Conservation (phyloP, 2,888 invertebrate genomes). For the Amitus sp. region DNA sequence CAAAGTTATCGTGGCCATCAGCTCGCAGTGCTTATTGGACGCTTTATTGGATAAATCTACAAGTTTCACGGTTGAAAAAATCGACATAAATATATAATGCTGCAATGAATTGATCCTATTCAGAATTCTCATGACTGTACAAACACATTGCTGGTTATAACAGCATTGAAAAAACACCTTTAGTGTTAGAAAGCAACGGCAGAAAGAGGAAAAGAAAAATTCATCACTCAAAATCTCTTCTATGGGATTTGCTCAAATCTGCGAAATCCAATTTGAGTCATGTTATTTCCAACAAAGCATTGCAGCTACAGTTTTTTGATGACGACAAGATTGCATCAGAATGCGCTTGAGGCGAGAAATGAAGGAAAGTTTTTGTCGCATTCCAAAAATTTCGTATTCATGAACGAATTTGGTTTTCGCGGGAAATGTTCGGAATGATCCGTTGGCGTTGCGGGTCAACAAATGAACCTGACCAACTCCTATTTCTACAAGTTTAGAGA, state of each 20-base stretch:
- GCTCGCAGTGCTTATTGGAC: too few relatives aligned
- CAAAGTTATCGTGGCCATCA: neutral
- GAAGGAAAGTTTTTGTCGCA: too few relatives aligned
- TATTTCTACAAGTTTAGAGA: neutral
- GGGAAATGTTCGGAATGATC: neutral
- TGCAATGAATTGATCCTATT: too few relatives aligned
- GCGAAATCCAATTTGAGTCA: neutral
- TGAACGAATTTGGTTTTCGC: neutral
- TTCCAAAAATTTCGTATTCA: too few relatives aligned
- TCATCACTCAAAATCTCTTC: too few relatives aligned
- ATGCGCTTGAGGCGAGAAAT: neutral
- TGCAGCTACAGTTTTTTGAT: neutral
- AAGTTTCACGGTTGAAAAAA: neutral
- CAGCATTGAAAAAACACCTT: too few relatives aligned
- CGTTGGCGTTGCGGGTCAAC: neutral
- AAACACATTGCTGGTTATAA: too few relatives aligned
- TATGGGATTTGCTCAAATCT: too few relatives aligned
- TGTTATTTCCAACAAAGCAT: neutral
- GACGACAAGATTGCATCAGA: neutral
- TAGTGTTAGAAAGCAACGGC: too few relatives aligned
- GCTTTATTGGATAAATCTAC: too few relatives aligned
- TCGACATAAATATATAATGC: neutral
- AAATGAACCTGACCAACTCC: neutral
- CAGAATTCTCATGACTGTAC: too few relatives aligned
- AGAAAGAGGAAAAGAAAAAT: too few relatives aligned